Conservation (phyloP, 2,888 invertebrate species). For the Drosophila helvetica region DNA sequence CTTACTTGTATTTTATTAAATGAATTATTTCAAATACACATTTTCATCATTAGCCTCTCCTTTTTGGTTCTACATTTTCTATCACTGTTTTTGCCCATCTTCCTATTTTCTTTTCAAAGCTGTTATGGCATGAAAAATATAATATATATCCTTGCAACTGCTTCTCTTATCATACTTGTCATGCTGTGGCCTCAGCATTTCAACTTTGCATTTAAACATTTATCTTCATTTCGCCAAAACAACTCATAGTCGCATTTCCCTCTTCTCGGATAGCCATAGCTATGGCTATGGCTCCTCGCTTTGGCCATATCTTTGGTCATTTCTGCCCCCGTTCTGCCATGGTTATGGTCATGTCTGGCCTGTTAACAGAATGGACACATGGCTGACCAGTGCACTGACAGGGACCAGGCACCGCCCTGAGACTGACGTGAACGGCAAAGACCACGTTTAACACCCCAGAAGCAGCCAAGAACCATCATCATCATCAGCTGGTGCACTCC, state of each 20-base stretch:
- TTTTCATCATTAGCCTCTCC: neutral
- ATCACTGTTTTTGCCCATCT: neutral
- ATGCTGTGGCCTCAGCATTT: conserved; percentile 22
- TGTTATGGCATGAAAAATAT: neutral
- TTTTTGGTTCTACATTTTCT: conserved; percentile 6
- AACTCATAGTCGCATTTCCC: conserved; percentile 30
- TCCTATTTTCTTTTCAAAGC: neutral
- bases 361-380: conserved; percentile 47
- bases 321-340: neutral
- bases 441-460: conserved; percentile 51
- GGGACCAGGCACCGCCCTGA: neutral
- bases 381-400: conserved; percentile 21
- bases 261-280: neutral
- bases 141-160: neutral
- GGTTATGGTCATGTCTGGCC: conserved; percentile 40
- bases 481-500: conserved; percentile 30
- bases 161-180: conserved; percentile 10
- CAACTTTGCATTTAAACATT: conserved; percentile 68
- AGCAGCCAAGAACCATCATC: conserved; percentile 14
- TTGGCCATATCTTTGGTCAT: conserved; percentile 40
- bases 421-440: conserved; percentile 43
- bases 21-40: neutral
- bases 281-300: too few relatives aligned
- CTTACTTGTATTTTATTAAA: neutral
- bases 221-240: conserved; percentile 62